Evolutionary conservation across 2,888 invertebrate genomes (phyloP).

Genomic region (Aleiodes alternator): DNA sequence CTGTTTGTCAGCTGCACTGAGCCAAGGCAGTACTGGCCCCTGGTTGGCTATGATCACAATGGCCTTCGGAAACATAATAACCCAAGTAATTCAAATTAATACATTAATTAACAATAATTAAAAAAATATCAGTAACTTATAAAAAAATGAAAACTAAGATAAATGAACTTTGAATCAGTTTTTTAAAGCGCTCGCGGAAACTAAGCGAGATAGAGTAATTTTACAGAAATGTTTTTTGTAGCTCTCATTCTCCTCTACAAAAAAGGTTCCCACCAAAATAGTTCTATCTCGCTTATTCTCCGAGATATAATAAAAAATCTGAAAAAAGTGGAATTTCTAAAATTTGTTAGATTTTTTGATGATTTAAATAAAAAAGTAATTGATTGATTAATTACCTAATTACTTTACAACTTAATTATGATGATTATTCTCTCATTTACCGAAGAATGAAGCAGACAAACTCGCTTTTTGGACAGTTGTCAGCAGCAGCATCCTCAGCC

Average conservation of each 20-base stretch:
- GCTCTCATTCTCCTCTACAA: too few species aligned
- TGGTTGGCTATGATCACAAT: constrained; percentile 67
- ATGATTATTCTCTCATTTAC: background rate
- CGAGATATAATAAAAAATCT: too few species aligned
- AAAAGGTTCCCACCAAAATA: too few species aligned
- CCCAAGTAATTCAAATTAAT: constrained; percentile 57
- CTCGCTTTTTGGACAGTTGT: constrained; percentile 69
- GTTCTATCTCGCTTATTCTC: too few species aligned
- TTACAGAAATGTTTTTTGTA: too few species aligned
- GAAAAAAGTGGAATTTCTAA: background rate
- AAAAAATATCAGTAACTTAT: background rate
- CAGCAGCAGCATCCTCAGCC: constrained; percentile 60
- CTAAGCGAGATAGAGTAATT: too few species aligned
- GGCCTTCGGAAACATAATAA: constrained; percentile 60
- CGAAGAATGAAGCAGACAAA: constrained; percentile 64
- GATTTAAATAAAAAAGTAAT: background rate
- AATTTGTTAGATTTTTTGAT: too few species aligned
- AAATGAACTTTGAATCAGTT: background rate
- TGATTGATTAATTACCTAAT: background rate
- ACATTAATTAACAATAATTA: background rate
- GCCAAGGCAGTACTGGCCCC: constrained; percentile 65
- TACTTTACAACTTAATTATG: background rate
- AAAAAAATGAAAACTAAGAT: too few species aligned
- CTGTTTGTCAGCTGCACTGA: constrained; percentile 62
- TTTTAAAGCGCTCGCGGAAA: background rate